These are phyloP conservation scores for Nymphalis polychloros DNA, from an alignment of 2,888 invertebrate species.

Conservation along the genomic window DNA sequence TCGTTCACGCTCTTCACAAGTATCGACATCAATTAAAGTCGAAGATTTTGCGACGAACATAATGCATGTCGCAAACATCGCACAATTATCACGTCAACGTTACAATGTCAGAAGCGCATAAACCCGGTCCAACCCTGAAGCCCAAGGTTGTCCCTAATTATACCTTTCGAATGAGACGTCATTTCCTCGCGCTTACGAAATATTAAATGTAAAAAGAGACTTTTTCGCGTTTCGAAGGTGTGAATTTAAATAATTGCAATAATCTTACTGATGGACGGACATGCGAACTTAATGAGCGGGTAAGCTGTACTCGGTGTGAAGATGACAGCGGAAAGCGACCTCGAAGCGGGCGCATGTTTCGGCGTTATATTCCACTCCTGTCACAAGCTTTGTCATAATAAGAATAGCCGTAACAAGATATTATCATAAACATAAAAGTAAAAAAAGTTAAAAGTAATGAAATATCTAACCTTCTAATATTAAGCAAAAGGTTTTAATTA, in stretches of 20 bases:
- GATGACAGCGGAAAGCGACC: conserved; percentile 54
- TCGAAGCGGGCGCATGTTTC: conserved; percentile 12
- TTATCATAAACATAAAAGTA: conserved; percentile 2
- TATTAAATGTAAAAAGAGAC: conserved; percentile 76
- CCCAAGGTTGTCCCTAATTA: conserved; percentile 78
- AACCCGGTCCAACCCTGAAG: conserved; percentile 66
- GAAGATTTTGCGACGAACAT: conserved; percentile 35
- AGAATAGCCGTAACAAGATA: conserved; percentile 18
- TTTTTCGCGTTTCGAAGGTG: conserved; percentile 78
- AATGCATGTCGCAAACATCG: conserved; percentile 65
- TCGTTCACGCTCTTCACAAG: conserved; percentile 34
- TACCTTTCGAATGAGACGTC: conserved; percentile 81
- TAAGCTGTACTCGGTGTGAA: conserved; percentile 54
- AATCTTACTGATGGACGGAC: conserved; percentile 70
- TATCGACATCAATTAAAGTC: conserved; percentile 41
- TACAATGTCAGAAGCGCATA: conserved; percentile 64
- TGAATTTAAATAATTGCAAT: conserved; percentile 83
- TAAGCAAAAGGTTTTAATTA: no score
- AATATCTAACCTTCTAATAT: no score
- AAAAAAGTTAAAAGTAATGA: neutral
- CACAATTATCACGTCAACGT: conserved; percentile 67
- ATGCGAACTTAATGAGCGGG: conserved; percentile 77
- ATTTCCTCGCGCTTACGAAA: conserved; percentile 79
- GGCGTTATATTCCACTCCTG: conserved; percentile 20
- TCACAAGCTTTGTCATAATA: conserved; percentile 27